Percentiles rank a stretch among this genome's conserved stretches.
Conservation (phyloP, 2,888 invertebrate species). For the Abrostola triplasia region DNA sequence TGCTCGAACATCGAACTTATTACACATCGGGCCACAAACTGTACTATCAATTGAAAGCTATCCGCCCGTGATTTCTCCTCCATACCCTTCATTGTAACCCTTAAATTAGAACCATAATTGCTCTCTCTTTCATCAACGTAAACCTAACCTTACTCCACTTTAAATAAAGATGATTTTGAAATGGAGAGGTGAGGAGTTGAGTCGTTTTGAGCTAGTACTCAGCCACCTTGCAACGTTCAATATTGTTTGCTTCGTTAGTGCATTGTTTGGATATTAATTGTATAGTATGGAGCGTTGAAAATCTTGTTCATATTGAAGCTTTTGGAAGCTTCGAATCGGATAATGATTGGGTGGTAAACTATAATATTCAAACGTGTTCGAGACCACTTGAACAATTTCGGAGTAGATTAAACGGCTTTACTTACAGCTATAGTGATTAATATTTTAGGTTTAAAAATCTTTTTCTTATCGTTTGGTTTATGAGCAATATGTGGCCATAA, state of each 20-base stretch:
- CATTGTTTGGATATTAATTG: constrained; percentile 61
- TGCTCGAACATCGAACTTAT: constrained; percentile 59
- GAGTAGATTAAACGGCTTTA: not conserved
- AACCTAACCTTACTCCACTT: constrained; percentile 31
- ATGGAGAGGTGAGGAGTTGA: constrained; percentile 35
- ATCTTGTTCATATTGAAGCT: constrained; percentile 38
- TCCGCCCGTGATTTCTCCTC: constrained; percentile 74
- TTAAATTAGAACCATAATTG: constrained; percentile 56
- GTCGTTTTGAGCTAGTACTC: constrained; percentile 46
- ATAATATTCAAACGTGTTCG: constrained; percentile 12
- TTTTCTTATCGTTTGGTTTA: too few relatives aligned
- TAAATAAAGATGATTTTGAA: constrained; percentile 47
- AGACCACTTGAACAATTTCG: not conserved
- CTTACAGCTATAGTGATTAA: too few relatives aligned
- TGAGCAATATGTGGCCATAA: too few relatives aligned
- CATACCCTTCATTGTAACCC: constrained; percentile 50
- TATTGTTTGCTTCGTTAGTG: constrained; percentile 74
- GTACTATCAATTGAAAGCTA: constrained; percentile 79
- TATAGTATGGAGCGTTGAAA: constrained; percentile 41
- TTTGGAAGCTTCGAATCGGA: constrained; percentile 31
- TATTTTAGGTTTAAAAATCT: too few relatives aligned
- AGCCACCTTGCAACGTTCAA: constrained; percentile 57
- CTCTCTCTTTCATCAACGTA: constrained; percentile 46
- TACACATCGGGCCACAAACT: constrained; percentile 73
- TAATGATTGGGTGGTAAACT: constrained; percentile 40